A percentile compares a stretch with the other conserved stretches of the same genome.
phyloP scores from a whole-genome alignment of 2,113 vertebrate genomes.

The Anguilla rostrata region DNA sequence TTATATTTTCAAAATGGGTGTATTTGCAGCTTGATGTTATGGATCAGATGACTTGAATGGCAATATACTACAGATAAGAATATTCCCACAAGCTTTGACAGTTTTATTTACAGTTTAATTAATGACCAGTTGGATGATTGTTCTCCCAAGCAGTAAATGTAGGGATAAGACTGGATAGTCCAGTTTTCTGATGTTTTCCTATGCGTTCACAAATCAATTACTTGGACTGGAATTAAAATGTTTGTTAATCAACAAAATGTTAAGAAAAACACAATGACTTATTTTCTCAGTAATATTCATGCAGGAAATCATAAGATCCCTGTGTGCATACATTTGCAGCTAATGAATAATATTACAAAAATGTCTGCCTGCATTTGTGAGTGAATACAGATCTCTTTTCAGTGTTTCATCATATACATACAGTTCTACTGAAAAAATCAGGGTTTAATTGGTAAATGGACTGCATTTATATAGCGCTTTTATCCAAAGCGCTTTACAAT shows the following conservation, averaged over 20 bases:
- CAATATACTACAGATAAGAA: too few relatives aligned
- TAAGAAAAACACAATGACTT: not conserved
- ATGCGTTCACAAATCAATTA: not conserved
- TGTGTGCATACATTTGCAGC: not conserved
- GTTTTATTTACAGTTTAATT: not conserved
- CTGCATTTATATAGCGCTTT: too few relatives aligned
- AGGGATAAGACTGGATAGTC: not conserved
- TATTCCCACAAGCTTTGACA: too few relatives aligned
- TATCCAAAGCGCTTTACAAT: too few relatives aligned
- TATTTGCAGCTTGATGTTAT: not conserved
- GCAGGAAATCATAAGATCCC: not conserved
- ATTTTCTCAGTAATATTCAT: not conserved
- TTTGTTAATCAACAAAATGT: not conserved
- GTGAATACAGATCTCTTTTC: not conserved
- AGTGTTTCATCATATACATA: not conserved
- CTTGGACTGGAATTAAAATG: not conserved
- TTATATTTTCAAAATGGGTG: not conserved
- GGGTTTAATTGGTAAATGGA: not conserved
- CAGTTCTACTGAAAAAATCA: not conserved
- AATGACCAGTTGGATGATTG: not conserved
- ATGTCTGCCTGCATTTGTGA: not conserved
- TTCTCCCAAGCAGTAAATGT: not conserved
- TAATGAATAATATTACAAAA: not conserved
- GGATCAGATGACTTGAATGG: not conserved
- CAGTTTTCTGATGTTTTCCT: not conserved